Base-by-base conservation (phyloP, 2,797 vertebrate genomes). In the Argya squamiceps region DNA sequence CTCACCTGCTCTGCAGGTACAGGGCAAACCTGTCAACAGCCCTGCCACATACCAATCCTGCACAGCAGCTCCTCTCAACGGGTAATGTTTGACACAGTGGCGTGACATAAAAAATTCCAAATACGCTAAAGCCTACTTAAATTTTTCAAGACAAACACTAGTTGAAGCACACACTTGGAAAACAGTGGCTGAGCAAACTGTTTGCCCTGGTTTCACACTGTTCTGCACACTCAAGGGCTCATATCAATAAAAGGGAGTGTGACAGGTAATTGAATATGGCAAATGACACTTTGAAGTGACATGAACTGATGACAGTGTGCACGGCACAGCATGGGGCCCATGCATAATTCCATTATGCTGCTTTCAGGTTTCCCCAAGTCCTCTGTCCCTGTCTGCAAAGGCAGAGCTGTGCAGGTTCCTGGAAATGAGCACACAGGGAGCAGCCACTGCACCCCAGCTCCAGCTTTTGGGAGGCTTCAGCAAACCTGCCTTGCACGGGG, bases 71-170 rank as follows among this genome's bases (percentile, higher is more conserved):
- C 59, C 34, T 63, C 77, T 92, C 70, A 34, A 60, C 21, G 87
- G 47, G 34, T 30, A 30, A 78, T 36, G 63, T 36, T 92, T 76
- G 62, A 86, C 52, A 34, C 32, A 20, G 70, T 32, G 43, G 65
- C 0, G 0, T 41, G 47, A 86, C 73, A 52, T 15, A 27, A 84
- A 92, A 77, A 67, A 92, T 95, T 82, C 85, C 89, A 59, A 37
- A 23, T 53, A 44, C 2, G 7, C 70, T 79, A 4, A 86, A 92
- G 78, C 22, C 67, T 9, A 44, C 78, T 89, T 59, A 1, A 0
- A 26, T 34, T 91, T 96, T 85, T 93, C 73, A 93, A 92, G 80
- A 32, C 27, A 95, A 95, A 82, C 82, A 84, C 76, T 64, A 34
- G 37, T 6, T 56, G 80, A 83, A 92, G 70, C 30, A 73, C 34